Conservation (phyloP, 2,888 invertebrate genomes). For the Slavum lentiscoides region DNA sequence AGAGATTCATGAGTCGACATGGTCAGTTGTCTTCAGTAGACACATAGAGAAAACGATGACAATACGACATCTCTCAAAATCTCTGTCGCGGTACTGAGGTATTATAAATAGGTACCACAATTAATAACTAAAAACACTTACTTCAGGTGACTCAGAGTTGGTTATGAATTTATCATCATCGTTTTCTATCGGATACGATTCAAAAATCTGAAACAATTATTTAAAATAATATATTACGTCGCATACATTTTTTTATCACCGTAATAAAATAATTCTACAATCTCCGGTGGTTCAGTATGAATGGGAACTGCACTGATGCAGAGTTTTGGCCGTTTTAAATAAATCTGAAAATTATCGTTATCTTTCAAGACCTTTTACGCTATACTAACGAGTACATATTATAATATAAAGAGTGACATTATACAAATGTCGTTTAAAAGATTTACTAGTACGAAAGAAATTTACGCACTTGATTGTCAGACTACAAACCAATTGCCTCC, state of each 20-base stretch:
- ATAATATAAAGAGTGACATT: no score
- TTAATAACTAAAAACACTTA: background rate
- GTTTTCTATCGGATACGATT: background rate
- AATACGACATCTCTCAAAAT: no score
- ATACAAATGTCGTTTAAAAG: no score
- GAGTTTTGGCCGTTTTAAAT: background rate
- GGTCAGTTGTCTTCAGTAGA: background rate
- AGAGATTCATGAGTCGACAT: background rate
- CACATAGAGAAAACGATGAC: no score
- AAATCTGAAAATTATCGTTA: background rate
- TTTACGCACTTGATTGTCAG: no score
- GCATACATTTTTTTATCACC: background rate
- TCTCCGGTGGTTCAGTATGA: background rate
- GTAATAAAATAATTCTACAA: background rate
- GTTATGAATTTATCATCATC: background rate
- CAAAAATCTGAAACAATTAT: background rate
- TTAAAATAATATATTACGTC: background rate
- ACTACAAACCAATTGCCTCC: no score
- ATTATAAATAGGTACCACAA: background rate
- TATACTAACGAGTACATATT: no score
- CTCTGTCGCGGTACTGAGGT: no score
- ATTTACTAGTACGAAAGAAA: no score
- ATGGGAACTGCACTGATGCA: background rate
- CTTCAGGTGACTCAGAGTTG: background rate
- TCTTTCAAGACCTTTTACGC: no score